These are phyloP conservation scores for Lontra canadensis DNA, from an alignment of 2,113 vertebrate species.

Conservation along the genomic window DNA sequence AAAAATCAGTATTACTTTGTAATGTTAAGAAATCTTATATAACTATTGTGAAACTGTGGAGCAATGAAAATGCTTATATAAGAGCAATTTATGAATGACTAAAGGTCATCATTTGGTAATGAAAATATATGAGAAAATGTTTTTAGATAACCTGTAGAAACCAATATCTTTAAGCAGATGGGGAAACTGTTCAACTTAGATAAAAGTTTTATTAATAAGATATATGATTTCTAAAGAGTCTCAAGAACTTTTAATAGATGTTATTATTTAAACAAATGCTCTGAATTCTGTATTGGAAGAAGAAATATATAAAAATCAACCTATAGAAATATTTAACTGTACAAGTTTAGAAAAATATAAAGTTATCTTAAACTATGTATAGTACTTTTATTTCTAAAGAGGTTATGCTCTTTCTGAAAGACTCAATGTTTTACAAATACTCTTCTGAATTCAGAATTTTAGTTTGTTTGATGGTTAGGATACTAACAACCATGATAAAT, in stretches of 20 bases:
- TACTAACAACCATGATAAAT: not conserved
- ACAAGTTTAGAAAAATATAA: not conserved
- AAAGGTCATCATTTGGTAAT: not conserved
- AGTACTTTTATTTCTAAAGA: not conserved
- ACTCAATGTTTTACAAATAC: not conserved
- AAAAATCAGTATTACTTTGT: conserved; percentile 70
- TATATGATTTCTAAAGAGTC: not conserved
- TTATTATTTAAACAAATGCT: not conserved
- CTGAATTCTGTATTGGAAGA: not conserved
- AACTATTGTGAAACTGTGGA: not conserved
- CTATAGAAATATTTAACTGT: not conserved
- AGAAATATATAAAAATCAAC: not conserved
- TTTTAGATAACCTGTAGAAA: not conserved
- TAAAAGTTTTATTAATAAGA: not conserved
- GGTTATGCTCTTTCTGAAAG: not conserved
- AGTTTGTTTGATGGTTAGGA: not conserved
- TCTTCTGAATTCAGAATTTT: not conserved
- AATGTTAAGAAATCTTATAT: conserved; percentile 45
- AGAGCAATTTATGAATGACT: conserved; percentile 35
- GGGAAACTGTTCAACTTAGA: not conserved
- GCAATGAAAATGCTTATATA: not conserved
- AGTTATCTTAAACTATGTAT: not conserved
- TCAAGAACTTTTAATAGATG: not conserved
- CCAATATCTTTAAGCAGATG: not conserved
- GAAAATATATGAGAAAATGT: not conserved